Evolutionary conservation across 92 coral and sea anemone genomes (phyloP).

Genomic region (Muricea muricata): DNA sequence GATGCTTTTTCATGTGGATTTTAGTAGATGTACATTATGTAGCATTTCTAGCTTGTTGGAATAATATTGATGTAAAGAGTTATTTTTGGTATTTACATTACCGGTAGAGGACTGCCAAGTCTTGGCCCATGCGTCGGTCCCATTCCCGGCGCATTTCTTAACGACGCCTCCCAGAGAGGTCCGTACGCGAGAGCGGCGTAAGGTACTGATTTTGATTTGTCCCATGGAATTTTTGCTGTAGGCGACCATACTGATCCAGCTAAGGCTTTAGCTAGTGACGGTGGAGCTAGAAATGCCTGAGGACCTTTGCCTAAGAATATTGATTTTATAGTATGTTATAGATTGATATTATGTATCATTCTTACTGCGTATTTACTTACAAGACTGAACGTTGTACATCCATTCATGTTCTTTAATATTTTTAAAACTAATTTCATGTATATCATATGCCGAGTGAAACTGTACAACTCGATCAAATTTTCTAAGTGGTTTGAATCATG

Average conservation of each 20-base stretch:
- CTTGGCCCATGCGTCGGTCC: constrained; percentile 28
- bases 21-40: too few relatives aligned
- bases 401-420: neutral
- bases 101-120: constrained; percentile 29
- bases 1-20: too few relatives aligned
- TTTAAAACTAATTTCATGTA: neutral
- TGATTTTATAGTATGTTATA: too few relatives aligned
- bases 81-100: neutral
- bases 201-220: constrained; percentile 28
- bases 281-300: constrained; percentile 13
- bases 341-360: too few relatives aligned
- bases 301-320: constrained; percentile 18
- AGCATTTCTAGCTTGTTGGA: too few relatives aligned
- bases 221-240: constrained; percentile 33
- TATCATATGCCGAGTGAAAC: too few relatives aligned
- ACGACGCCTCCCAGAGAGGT: constrained; percentile 41
- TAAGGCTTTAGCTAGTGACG: constrained; percentile 34
- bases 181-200: constrained; percentile 39
- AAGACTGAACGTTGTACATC: neutral
- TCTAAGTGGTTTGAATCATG: too few relatives aligned
- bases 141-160: constrained; percentile 38
- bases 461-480: too few relatives aligned
- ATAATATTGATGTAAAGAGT: too few relatives aligned
- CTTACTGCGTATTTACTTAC: too few relatives aligned
- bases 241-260: constrained; percentile 43